phyloP scores from a whole-genome alignment of 2,888 invertebrate species.

The Eledona agricola region DNA sequence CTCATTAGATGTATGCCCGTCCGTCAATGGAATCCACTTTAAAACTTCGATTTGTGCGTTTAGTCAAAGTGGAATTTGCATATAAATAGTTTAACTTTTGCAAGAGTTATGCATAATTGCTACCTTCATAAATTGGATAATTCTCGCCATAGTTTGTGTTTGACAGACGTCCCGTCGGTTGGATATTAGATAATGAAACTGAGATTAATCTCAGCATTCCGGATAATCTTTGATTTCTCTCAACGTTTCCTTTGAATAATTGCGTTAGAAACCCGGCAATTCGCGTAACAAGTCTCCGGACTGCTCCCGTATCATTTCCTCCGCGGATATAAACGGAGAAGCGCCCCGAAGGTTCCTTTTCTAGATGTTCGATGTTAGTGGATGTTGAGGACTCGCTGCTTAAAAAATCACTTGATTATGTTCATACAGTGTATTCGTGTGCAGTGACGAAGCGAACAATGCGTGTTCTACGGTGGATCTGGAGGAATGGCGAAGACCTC shows the following conservation, averaged over 20 bases:
- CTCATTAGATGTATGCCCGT: conserved; percentile 5
- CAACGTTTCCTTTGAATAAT: conserved; percentile 5
- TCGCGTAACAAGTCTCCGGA: too few species aligned
- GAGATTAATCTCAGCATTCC: too few species aligned
- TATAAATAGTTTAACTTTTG: conserved; percentile 23
- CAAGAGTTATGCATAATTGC: conserved; percentile 7
- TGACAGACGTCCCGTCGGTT: too few species aligned
- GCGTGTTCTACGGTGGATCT: conserved; percentile 68
- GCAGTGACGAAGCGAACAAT: conserved; percentile 81
- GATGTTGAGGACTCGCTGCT: conserved; percentile 30
- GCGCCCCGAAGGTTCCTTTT: conserved; percentile 33
- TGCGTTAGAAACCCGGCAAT: conserved; percentile 8
- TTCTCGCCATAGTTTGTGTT: too few species aligned
- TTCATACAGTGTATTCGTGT: conserved; percentile 59
- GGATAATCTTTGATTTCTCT: too few species aligned
- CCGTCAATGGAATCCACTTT: conserved; percentile 13
- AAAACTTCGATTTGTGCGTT: conserved; percentile 20
- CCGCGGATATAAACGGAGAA: too few species aligned
- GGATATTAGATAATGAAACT: too few species aligned
- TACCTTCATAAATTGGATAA: not conserved
- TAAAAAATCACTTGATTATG: conserved; percentile 43
- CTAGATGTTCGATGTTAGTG: conserved; percentile 50
- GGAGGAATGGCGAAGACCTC: conserved; percentile 75
- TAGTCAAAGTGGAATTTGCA: conserved; percentile 20
- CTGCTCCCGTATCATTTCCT: too few species aligned